Percentiles rank a stretch among this genome's conserved stretches.
These are phyloP conservation scores for Thomomys bottae DNA, from an alignment of 2,113 vertebrate genomes.

Conservation along the genomic window DNA sequence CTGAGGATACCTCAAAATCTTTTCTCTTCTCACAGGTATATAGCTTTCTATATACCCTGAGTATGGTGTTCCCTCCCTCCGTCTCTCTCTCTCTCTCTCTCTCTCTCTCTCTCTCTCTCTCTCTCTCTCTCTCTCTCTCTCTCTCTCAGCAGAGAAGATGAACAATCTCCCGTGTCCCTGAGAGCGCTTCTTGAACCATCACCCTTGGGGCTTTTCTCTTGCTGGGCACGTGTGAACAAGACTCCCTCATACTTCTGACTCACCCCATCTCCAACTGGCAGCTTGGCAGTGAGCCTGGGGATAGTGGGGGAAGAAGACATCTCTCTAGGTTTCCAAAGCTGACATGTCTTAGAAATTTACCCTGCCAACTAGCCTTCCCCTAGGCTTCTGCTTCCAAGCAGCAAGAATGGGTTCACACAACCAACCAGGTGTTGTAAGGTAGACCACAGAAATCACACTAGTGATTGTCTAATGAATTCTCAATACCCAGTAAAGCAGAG, in stretches of 20 bases:
- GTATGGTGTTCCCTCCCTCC: background rate
- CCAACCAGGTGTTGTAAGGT: background rate
- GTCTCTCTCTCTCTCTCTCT: background rate
- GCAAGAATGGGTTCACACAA: background rate
- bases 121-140: background rate
- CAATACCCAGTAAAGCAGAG: background rate
- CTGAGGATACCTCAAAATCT: background rate
- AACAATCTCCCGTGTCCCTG: background rate
- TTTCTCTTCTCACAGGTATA: background rate
- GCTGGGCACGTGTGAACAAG: slow-evolving; percentile 43
- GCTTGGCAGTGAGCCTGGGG: slow-evolving; percentile 12
- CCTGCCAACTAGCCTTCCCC: background rate
- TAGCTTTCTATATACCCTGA: background rate
- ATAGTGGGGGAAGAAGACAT: background rate
- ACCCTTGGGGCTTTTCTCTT: background rate
- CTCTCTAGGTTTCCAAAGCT: background rate
- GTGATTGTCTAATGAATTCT: background rate
- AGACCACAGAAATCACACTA: background rate
- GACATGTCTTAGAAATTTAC: background rate
- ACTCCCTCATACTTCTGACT: slow-evolving; percentile 49
- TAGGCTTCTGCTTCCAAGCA: background rate
- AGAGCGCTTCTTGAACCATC: background rate
- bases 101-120: background rate
- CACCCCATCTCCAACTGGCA: slow-evolving; percentile 19
- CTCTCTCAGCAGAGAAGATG: background rate